A percentile compares a stretch with the other conserved stretches of the same genome.
Conservation (phyloP, 2,113 vertebrate species). For the Halcyon senegalensis region DNA sequence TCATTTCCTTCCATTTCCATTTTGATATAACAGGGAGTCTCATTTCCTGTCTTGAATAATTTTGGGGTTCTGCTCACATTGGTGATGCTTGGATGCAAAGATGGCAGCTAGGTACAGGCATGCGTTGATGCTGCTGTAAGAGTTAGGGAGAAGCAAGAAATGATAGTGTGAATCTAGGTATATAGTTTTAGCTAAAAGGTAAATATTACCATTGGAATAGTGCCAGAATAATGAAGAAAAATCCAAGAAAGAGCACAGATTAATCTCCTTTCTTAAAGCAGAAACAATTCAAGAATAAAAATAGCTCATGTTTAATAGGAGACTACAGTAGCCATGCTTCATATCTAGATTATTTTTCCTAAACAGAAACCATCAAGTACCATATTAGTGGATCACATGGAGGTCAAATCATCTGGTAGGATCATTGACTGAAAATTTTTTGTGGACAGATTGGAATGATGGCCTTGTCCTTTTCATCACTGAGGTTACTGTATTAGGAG, state of each 20-base stretch:
- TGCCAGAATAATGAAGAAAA: neutral
- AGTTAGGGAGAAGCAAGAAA: neutral
- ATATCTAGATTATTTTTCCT: neutral
- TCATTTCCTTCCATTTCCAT: neutral
- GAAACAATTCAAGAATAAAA: neutral
- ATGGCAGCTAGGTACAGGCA: neutral
- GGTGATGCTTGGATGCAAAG: neutral
- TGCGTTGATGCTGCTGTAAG: neutral
- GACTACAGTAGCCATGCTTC: neutral
- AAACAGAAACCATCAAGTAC: neutral
- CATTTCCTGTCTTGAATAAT: neutral
- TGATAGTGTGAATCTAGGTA: neutral
- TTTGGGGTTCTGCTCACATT: neutral
- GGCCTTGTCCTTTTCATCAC: neutral
- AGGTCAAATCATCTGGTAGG: neutral
- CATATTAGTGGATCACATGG: neutral
- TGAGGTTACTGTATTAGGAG: neutral
- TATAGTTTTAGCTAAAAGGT: neutral
- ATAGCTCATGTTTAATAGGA: neutral
- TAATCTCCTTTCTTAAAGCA: neutral
- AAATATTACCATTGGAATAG: neutral
- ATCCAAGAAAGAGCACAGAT: neutral
- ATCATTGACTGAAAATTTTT: neutral
- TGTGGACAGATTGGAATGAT: neutral
- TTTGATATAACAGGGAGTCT: neutral